Evolutionary conservation across 1,140 invertebrate genomes (phyloP), one percentile per base, ranked within the genome.

Genomic region (Acyrthosiphon pisum): DNA sequence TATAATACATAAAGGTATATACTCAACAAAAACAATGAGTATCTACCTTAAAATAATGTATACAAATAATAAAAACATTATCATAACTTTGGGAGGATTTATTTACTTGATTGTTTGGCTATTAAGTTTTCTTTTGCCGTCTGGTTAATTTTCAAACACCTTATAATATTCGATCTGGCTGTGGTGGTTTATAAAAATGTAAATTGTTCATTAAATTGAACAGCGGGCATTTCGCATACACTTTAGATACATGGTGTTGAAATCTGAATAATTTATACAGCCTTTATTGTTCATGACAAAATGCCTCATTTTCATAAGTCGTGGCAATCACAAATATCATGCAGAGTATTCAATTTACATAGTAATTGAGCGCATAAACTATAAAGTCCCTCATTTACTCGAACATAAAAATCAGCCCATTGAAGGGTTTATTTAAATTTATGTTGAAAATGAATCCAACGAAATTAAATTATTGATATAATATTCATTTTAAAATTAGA

Each of bases 201-300:
- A 93, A 93, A 93, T 93, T 93, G 91, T 53, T 93, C 91, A 93
- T 93, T 93, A 92, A 93, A 83, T 56, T 93, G 81, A 86, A 83
- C 91, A 93, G 81, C 91, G 81, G 91, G 91, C 76, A 93, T 84
- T 93, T 84, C 48, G 91, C 44, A 86, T 93, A 50, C 91, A 93
- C 91, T 92, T 92, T 93, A 23, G 48, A 41, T 53, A 86, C 7
- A 35, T 93, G 81, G 48, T 84, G 91, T 86, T 93, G 81, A 50
- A 92, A 92, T 92, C 30, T 93, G 41, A 93, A 93, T 93, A 84
- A 93, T 93, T 93, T 93, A 93, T 84, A 41, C 91, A 53, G 50
- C 23, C 81, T 81, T 93, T 93, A 93, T 93, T 93, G 91, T 93
- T 48, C 48, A 44, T 86, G 76, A 14, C 41, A 93, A 93, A 93